These are phyloP conservation scores for Caenorhabditis briggsae DNA, from an alignment of 1,140 invertebrate species.

Conservation along the genomic window DNA sequence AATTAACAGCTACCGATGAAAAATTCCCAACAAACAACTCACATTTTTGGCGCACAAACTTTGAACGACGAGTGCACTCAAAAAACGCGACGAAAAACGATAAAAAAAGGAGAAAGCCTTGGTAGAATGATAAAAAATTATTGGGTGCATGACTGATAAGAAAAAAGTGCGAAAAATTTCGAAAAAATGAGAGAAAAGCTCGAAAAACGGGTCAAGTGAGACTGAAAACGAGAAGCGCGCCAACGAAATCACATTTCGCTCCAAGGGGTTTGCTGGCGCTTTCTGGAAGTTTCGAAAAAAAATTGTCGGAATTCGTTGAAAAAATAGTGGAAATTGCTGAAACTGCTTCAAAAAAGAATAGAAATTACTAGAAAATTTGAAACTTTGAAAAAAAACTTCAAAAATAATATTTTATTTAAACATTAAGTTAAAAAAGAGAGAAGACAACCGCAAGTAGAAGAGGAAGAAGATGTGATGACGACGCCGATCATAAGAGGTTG, in stretches of 20 bases:
- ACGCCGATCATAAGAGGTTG: not conserved
- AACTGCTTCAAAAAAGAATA: not conserved
- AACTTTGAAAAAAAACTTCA: too few relatives aligned
- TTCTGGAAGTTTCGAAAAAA: not conserved
- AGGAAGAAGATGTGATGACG: not conserved
- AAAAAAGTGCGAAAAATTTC: not conserved
- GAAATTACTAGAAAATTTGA: too few relatives aligned
- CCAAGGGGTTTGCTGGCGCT: not conserved
- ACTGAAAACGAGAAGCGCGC: slow-evolving; percentile 2
- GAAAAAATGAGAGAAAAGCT: not conserved
- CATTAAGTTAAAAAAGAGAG: not conserved
- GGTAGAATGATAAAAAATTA: not conserved
- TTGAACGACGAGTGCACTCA: not conserved
- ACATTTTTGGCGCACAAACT: not conserved
- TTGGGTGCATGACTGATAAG: not conserved
- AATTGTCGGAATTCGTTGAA: too few relatives aligned
- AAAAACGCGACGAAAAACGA: not conserved
- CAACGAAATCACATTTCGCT: not conserved
- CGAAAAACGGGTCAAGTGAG: not conserved
- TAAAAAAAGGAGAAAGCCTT: not conserved
- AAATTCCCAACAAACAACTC: not conserved
- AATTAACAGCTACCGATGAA: not conserved
- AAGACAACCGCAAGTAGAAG: slow-evolving; percentile 1
- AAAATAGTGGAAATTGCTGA: not conserved
- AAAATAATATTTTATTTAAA: not conserved